Evolutionary conservation across 2,797 vertebrate species (phyloP).

Genomic region (Enteromius viviparus): DNA sequence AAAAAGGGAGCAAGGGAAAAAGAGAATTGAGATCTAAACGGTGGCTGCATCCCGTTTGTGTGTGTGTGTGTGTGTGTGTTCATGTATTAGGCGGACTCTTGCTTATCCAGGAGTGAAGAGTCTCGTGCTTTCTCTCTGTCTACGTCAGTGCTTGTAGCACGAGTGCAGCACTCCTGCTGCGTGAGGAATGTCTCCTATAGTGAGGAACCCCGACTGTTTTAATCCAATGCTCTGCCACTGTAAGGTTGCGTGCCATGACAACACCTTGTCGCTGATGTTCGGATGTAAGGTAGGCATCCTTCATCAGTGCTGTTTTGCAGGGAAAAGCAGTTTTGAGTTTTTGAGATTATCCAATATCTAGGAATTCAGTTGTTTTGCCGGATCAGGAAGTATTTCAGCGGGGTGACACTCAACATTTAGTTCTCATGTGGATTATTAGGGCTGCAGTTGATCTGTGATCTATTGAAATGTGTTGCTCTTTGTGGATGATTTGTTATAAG

Average conservation of each 20-base stretch:
- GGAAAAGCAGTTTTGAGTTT: not conserved
- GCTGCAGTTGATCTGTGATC: not conserved
- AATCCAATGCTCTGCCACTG: constrained; percentile 95
- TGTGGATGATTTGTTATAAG: not conserved
- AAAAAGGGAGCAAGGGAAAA: not conserved
- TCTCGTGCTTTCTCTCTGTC: constrained; percentile 73
- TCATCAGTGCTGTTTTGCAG: not conserved
- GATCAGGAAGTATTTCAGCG: not conserved
- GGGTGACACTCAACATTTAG: not conserved
- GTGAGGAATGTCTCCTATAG: constrained; percentile 89
- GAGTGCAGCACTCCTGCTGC: constrained; percentile 70
- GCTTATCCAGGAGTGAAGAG: constrained; percentile 56
- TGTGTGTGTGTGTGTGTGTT: constrained; percentile 44
- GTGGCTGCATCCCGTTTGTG: constrained; percentile 20
- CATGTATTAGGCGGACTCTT: constrained; percentile 45
- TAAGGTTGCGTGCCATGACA: constrained; percentile 96
- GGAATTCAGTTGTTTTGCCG: not conserved
- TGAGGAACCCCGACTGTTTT: constrained; percentile 85
- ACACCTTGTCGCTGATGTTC: constrained; percentile 95
- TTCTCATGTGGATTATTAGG: not conserved
- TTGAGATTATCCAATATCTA: not conserved
- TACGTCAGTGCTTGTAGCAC: constrained; percentile 68
- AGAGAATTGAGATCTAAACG: constrained; percentile 14
- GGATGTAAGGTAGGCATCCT: constrained; percentile 92
- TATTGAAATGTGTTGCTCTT: not conserved